A percentile compares a stretch with the other conserved stretches of the same genome.
Evolutionary conservation across 2,888 invertebrate species (phyloP).

Genomic region (Lamellibrachia satsuma): DNA sequence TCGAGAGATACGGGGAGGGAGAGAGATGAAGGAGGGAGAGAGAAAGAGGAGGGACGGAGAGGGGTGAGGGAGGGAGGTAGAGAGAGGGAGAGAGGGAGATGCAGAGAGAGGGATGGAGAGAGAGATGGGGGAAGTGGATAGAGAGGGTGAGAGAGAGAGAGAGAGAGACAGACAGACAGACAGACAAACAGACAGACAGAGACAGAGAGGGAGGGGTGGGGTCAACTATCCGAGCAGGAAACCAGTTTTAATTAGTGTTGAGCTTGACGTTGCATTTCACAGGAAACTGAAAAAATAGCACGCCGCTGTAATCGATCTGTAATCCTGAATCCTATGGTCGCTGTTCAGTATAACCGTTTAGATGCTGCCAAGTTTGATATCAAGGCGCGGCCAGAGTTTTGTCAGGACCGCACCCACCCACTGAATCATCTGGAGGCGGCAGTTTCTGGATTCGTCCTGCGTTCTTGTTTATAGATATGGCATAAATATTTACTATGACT

Average conservation of each 20-base stretch:
- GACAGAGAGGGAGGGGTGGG: too few relatives aligned
- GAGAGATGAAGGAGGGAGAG: too few relatives aligned
- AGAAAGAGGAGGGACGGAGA: too few relatives aligned
- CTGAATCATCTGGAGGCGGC: neutral
- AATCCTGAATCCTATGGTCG: neutral
- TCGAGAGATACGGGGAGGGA: too few relatives aligned
- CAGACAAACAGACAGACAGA: too few relatives aligned
- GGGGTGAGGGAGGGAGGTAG: too few relatives aligned
- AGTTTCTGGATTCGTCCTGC: neutral
- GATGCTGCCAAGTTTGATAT: neutral
- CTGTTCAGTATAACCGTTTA: neutral
- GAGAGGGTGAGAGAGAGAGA: too few relatives aligned
- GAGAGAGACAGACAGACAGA: too few relatives aligned
- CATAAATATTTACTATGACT: conserved; percentile 3
- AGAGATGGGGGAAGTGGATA: too few relatives aligned
- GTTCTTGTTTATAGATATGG: neutral
- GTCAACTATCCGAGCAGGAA: neutral
- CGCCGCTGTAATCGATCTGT: neutral
- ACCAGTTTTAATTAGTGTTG: neutral
- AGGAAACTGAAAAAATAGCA: neutral
- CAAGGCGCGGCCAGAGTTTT: neutral
- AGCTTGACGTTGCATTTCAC: neutral
- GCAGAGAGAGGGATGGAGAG: too few relatives aligned
- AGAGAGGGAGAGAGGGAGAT: too few relatives aligned
- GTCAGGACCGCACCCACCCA: neutral